Conservation (phyloP, 2,113 vertebrate species). For the Dolichotis patagonum region DNA sequence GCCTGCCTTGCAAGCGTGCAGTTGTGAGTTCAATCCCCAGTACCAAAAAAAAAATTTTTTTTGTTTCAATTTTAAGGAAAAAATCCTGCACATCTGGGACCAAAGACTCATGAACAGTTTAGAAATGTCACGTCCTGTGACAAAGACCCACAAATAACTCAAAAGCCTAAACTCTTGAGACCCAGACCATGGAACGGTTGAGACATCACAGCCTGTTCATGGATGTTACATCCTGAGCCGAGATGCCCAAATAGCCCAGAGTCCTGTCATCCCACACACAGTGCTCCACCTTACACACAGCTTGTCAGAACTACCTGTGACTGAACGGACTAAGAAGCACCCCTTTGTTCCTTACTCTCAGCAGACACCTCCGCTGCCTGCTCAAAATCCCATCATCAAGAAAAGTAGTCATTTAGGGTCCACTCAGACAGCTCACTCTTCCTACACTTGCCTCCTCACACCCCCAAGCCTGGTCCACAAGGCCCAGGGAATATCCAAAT, state of each 20-base stretch:
- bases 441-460: neutral
- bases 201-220: neutral
- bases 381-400: conserved; percentile 31
- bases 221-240: neutral
- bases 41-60: too few species aligned
- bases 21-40: too few species aligned
- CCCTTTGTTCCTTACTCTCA: conserved; percentile 11
- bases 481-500: neutral
- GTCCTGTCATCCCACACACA: neutral
- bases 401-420: neutral
- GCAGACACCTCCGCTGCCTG: conserved; percentile 2
- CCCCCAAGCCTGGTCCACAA: neutral
- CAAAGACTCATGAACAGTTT: conserved; percentile 48
- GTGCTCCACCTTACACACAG: neutral
- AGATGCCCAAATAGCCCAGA: conserved; percentile 36
- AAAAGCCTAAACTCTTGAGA: neutral
- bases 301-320: neutral
- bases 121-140: neutral
- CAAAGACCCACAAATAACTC: neutral
- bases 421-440: neutral
- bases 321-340: neutral
- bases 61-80: conserved; percentile 32
- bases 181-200: neutral
- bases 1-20: too few species aligned
- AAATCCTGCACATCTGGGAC: neutral